Percentiles rank a stretch among this genome's conserved stretches.
phyloP scores from a whole-genome alignment of 2,797 vertebrate species.

The Tachyglossus aculeatus region DNA sequence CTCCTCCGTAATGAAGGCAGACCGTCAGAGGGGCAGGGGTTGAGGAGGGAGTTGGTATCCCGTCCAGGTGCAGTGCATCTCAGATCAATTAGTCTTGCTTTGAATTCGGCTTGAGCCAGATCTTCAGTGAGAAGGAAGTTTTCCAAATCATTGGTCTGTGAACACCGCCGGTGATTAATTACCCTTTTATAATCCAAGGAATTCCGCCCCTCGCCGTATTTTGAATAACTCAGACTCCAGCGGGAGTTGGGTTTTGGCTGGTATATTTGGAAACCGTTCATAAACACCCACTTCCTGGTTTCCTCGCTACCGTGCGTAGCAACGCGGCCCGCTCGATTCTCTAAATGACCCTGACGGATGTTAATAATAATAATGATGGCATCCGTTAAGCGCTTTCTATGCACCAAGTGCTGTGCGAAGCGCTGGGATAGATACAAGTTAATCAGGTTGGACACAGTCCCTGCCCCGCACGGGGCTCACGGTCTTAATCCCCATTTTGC shows the following conservation, averaged over 20 bases:
- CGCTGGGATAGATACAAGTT: too few relatives aligned
- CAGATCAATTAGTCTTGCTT: conserved; percentile 74
- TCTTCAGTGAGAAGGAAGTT: conserved; percentile 76
- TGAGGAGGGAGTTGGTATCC: conserved; percentile 60
- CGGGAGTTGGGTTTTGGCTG: conserved; percentile 80
- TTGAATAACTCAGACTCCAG: conserved; percentile 76
- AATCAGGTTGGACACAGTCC: too few relatives aligned
- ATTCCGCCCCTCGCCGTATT: conserved; percentile 74
- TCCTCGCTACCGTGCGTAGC: conserved; percentile 78
- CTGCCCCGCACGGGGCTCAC: too few relatives aligned
- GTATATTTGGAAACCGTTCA: conserved; percentile 81
- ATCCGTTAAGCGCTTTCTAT: too few relatives aligned
- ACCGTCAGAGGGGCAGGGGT: conserved; percentile 47
- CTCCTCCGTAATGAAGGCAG: conserved; percentile 54
- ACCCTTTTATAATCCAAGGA: conserved; percentile 80
- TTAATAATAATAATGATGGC: too few relatives aligned
- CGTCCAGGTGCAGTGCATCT: conserved; percentile 67
- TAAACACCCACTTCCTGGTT: conserved; percentile 82
- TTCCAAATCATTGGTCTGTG: conserved; percentile 78
- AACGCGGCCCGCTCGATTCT: conserved; percentile 61
- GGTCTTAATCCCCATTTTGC: too few relatives aligned
- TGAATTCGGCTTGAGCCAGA: conserved; percentile 77
- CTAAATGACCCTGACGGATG: conserved; percentile 51
- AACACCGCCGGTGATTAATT: conserved; percentile 81
- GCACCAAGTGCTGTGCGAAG: too few relatives aligned